Evolutionary conservation across 2,888 invertebrate genomes (phyloP).

Genomic region (Tetragonisca angustula): DNA sequence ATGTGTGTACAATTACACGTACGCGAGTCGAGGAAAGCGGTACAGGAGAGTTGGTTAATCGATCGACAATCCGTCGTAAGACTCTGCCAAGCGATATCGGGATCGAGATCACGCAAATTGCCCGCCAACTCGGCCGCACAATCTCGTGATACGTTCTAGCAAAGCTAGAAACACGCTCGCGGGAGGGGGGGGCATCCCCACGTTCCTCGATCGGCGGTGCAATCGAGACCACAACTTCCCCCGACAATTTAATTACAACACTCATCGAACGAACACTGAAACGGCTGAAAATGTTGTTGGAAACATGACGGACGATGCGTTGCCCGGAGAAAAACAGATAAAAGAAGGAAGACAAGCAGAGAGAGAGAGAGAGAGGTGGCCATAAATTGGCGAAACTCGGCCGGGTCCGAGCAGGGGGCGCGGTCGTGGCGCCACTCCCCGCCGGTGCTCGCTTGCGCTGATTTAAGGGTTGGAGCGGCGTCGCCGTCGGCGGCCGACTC

Average conservation of each 20-base stretch:
- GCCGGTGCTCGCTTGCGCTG: neutral
- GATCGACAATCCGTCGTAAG: neutral
- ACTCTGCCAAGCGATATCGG: neutral
- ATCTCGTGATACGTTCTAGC: neutral
- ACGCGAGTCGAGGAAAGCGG: neutral
- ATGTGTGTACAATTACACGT: too few species aligned
- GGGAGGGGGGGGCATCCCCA: neutral
- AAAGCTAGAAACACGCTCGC: neutral
- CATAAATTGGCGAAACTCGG: slow-evolving; percentile 32
- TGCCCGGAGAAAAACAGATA: too few species aligned
- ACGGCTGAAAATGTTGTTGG: neutral
- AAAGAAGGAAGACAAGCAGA: neutral
- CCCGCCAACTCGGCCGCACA: neutral
- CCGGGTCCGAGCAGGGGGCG: slow-evolving; percentile 1
- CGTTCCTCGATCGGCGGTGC: neutral
- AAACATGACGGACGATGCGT: neutral
- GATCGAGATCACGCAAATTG: neutral
- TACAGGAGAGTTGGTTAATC: neutral
- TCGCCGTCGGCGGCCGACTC: neutral
- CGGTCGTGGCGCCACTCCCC: slow-evolving; percentile 29
- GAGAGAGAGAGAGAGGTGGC: neutral
- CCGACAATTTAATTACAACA: slow-evolving; percentile 7
- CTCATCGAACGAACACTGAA: neutral
- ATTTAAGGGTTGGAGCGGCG: slow-evolving; percentile 30
- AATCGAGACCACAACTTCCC: neutral